Conservation (phyloP, 2,888 invertebrate genomes). For the Silvanus unidentatus region DNA sequence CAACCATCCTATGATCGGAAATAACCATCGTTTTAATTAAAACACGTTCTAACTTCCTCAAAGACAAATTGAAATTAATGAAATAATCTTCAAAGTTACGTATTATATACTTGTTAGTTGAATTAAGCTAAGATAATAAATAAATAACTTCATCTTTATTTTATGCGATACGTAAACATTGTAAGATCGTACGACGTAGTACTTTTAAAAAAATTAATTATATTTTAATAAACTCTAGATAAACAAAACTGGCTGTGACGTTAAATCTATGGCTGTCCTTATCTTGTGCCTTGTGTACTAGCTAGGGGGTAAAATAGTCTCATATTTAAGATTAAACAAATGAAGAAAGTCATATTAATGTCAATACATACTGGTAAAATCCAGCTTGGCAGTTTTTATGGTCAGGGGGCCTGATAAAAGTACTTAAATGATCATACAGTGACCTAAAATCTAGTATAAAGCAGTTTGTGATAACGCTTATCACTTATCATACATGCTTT, state of each 20-base stretch:
- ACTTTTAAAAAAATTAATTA: background rate
- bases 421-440: conserved; percentile 32
- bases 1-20: conserved; percentile 40
- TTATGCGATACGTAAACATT: background rate
- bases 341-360: conserved; percentile 38
- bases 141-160: background rate
- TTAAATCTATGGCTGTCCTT: conserved; percentile 11
- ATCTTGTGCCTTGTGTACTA: conserved; percentile 5
- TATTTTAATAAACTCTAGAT: background rate
- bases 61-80: conserved; percentile 10
- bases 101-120: conserved; percentile 1
- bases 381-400: conserved; percentile 53
- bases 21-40: conserved; percentile 28
- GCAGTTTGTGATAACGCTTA: conserved; percentile 26
- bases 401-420: conserved; percentile 53
- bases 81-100: background rate
- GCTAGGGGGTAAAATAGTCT: conserved; percentile 38
- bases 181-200: background rate
- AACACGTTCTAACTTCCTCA: background rate
- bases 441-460: conserved; percentile 38
- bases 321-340: conserved; percentile 24
- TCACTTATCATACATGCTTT: conserved; percentile 10
- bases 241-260: background rate
- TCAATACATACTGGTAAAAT: conserved; percentile 51
- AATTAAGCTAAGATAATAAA: background rate